phyloP scores from a whole-genome alignment of 2,797 vertebrate genomes.

The Falco novaeseelandiae region DNA sequence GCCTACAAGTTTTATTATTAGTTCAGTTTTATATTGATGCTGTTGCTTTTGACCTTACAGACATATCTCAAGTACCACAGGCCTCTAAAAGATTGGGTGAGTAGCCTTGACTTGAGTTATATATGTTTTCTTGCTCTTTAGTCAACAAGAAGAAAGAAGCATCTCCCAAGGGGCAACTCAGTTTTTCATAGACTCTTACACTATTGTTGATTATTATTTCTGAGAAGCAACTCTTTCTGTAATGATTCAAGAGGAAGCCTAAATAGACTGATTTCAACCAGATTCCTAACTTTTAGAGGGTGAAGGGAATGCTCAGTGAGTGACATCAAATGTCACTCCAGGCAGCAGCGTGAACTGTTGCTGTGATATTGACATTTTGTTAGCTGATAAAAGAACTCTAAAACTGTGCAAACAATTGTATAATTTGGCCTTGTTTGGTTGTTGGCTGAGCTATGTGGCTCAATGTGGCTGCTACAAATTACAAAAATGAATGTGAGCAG shows the following conservation, averaged over 20 bases:
- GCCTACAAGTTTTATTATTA: not conserved
- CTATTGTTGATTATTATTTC: not conserved
- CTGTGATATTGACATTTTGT: not conserved
- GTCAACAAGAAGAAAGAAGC: not conserved
- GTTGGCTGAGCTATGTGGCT: not conserved
- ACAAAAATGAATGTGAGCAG: not conserved
- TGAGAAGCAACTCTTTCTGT: not conserved
- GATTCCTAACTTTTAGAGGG: not conserved
- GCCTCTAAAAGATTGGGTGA: not conserved
- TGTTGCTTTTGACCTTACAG: not conserved
- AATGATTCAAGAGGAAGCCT: not conserved
- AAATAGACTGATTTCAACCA: not conserved
- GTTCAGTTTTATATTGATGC: not conserved
- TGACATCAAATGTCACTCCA: not conserved
- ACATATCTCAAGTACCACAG: not conserved
- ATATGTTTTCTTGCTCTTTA: not conserved
- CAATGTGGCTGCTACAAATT: not conserved
- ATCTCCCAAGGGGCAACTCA: not conserved
- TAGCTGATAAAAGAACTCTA: not conserved
- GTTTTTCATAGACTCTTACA: not conserved
- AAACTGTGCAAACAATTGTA: not conserved
- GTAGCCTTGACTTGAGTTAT: not conserved
- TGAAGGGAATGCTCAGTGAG: rapidly evolving
- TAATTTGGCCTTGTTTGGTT: not conserved
- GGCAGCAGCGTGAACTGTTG: not conserved